Base-by-base conservation (phyloP, 2,888 invertebrate species). In the Schrankia costaestrigalis region DNA sequence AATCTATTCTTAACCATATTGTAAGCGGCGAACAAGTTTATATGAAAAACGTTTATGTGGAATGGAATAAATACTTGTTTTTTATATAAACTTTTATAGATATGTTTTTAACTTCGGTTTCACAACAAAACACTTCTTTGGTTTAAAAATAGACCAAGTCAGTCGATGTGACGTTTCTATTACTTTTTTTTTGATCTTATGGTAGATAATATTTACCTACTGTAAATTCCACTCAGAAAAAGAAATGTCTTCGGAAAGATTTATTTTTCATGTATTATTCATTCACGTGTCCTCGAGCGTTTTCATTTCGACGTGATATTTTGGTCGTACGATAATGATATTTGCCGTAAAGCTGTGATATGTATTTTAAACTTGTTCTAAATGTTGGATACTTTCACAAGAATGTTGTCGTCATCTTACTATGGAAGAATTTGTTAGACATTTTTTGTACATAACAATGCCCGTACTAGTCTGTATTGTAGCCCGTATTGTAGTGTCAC, bases 221-320 rank as follows among this genome's bases (percentile, higher is more conserved):
- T 72, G 71, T 67, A 71, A 76, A 78, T 72, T 77, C 66, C 52
- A 67, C 68, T 68, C 70, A 55, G 67, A 66, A 71, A 60, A 57
- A 78, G 68, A 71, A 71, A 75, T 58, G 66, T 69, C 68, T 68
- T 65, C 51, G 54, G 59, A 73, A 74, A 80, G 83, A 84, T 84
- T 81, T 82, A 82, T 79, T 71, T 78, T 79, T 80, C 79, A 83
- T 84, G 83, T 73, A 78, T 86, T 83, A 85, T 84, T 84, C 83
- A 84, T 82, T 71, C 69, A 71, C 63, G 70, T 77, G 75, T 80
- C 80, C 71, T 78, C 71, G 65, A 76, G 76, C 70, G 68, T 77
- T 82, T 81, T 80, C 79, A 82, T 81, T 81, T 78, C 65, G 67
- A 70, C 69, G 70, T 71, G 70, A 74, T 76, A 78, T 81, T 79